Base-by-base conservation (phyloP, 2,113 vertebrate species). In the Pterocles orientalis region DNA sequence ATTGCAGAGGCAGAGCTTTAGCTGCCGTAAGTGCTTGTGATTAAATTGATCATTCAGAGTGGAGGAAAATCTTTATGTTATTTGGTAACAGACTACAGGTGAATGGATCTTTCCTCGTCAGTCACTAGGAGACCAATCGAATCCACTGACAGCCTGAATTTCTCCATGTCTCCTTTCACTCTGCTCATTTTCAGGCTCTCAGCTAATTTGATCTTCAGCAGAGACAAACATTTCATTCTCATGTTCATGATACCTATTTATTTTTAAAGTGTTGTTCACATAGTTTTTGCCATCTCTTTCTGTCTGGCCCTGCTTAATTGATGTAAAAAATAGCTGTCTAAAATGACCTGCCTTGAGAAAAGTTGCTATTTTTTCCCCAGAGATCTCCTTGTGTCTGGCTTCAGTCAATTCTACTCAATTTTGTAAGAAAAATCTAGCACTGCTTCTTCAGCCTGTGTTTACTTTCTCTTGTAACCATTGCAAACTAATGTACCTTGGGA, bases 281-380 rank as follows among this genome's bases (percentile, higher is more conserved):
- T 53, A 34, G 65, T 53, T 96, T 95, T 86, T 64, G 28, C 84
- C 86, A 54, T 69, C 68, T 95, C 58, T 33, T 80, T 82, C 85
- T 91, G 78, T 65, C 64, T 87, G 61, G 57, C 56, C 73, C 66
- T 84, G 34, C 50, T 86, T 94, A 92, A 94, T 45, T 84, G 51
- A 57, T 20, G 10, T 53, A 64, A 95, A 81, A 92, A 90, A 66
- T 53, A 82, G 48, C 76, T 84, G 48, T 61, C 71, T 81, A 75
- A 83, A 84, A 81, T 66, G 54, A 77, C 95, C 34, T 75, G 92
- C 88, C 76, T 78, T 71, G 61, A 95, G 80, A 96, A 86, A 85
- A 95, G 69, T 79, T 88, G 82, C 39, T 94, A 41, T 45, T 78
- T 86, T 58, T 23, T 29, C 68, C 50, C n/a, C 12, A 9, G 66